Evolutionary conservation across 2,113 vertebrate genomes (phyloP), one percentile per base, ranked within the genome.

Genomic region (Emydocephalus ijimae): DNA sequence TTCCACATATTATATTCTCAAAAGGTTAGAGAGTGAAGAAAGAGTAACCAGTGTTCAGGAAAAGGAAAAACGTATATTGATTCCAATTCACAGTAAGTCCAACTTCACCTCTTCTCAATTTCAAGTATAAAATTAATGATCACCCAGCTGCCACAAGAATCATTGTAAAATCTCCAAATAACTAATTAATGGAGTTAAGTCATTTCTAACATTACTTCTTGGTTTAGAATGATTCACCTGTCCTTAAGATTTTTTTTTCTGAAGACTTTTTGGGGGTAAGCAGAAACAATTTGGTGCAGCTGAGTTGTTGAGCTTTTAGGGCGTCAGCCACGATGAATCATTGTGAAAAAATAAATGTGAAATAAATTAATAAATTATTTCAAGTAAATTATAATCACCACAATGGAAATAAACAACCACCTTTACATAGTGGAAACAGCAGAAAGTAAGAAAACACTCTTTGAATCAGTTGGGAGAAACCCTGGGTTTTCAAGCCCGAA

Each of bases 121-220:
- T 93, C 56, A 91, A 91, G 88, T 50, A 48, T 39, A 92, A 64
- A 34, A 0, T 15, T 26, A 24, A 29, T 26, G 9, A 43, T 95
- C 86, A 3, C 56, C 39, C 69, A 0, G 3, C 50, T 93, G 74
- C 90, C 56, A 64, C 26, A 6, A 92, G 59, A 43, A 64, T 57
- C 92, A 48, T 81, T 85, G 61, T 88, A 91, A 90, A 64, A 88
- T 92, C 95, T 92, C 64, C 94, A 89, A 93, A 93, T 95, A 48
- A 34, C n/a, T 93, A 69, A 93, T 39, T 0, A 54, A 85, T 92
- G 26, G 92, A 95, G 91, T 23, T 92, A 92, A 92, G 90, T 94
- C 89, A 93, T 95, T 95, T 59, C 24, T 43, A 91, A 14, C 21
- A 86, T 12, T 50, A 45, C 5, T 23, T 23, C 45, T 86, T 86